Evolutionary conservation across 1,140 invertebrate species (phyloP), one percentile per base, ranked within the genome.

Genomic region (Bathynomus jamesi): DNA sequence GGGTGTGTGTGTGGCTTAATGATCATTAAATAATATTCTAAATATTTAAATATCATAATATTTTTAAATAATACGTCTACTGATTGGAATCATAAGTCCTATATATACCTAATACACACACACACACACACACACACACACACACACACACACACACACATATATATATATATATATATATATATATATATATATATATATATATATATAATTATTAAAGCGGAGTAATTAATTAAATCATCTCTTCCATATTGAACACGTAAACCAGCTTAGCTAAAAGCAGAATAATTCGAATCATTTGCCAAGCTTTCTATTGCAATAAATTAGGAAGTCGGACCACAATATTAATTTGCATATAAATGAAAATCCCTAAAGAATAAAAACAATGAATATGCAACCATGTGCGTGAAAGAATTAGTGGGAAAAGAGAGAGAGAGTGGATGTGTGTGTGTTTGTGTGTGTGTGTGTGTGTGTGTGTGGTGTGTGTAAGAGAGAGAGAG

Each of bases 121-220:
- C n/a, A n/a, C n/a, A n/a, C n/a, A n/a, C n/a, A n/a, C n/a, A n/a
- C n/a, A n/a, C n/a, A n/a, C n/a, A n/a, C n/a, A n/a, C n/a, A n/a
- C n/a, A n/a, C n/a, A n/a, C n/a, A n/a, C n/a, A n/a, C n/a, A n/a
- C n/a, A n/a, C n/a, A n/a, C n/a, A n/a, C n/a, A n/a, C n/a, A 29
- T 65, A 65, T 65, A 29, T 65, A 29, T 65, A 65, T 65, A 29
- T 25, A 65, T 65, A 29, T 65, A 65, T 65, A 24, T 31, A 65
- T 65, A 28, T 65, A 65, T 65, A 24, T 65, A 65, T 65, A 24
- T 65, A 65, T 65, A 24, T 65, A 65, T 65, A 24, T 65, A 65
- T 29, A 24, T 65, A 65, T 31, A 24, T 65, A 65, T 65, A 24
- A 4, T 4, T 4, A 31, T 27, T 53, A 53, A 53, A 53, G 21